phyloP scores from a whole-genome alignment of 2,797 vertebrate species.

The Aphelocoma californica region DNA sequence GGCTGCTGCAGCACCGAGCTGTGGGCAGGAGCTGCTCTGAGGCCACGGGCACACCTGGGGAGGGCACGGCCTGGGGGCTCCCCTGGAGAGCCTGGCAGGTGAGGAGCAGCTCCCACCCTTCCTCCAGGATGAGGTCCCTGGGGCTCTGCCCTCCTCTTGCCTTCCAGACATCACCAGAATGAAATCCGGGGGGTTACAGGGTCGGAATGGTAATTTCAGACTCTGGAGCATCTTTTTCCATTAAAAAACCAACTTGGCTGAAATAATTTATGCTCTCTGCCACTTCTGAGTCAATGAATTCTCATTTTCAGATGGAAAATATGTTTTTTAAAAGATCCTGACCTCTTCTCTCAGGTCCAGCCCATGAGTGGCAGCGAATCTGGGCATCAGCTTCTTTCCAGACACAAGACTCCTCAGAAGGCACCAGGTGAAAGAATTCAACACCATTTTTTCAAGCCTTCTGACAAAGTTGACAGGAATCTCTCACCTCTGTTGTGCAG shows the following conservation, averaged over 20 bases:
- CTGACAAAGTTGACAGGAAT: not conserved
- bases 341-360: not conserved
- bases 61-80: not conserved
- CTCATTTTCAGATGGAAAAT: not conserved
- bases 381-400: not conserved
- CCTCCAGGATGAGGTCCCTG: not conserved
- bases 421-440: not conserved
- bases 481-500: not conserved
- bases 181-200: not conserved
- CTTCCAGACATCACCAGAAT: not conserved
- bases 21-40: not conserved
- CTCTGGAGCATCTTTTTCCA: not conserved
- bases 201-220: not conserved
- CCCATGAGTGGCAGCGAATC: accelerated
- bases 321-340: not conserved
- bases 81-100: not conserved
- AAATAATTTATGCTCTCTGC: not conserved
- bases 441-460: not conserved
- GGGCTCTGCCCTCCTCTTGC: not conserved
- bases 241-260: not conserved
- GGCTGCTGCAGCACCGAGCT: not conserved
- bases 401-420: not conserved
- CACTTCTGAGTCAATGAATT: not conserved
- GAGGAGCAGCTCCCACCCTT: not conserved
- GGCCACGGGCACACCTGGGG: not conserved